These are phyloP conservation scores for Rafetus swinhoei DNA, from an alignment of 2,113 vertebrate genomes.

Conservation along the genomic window DNA sequence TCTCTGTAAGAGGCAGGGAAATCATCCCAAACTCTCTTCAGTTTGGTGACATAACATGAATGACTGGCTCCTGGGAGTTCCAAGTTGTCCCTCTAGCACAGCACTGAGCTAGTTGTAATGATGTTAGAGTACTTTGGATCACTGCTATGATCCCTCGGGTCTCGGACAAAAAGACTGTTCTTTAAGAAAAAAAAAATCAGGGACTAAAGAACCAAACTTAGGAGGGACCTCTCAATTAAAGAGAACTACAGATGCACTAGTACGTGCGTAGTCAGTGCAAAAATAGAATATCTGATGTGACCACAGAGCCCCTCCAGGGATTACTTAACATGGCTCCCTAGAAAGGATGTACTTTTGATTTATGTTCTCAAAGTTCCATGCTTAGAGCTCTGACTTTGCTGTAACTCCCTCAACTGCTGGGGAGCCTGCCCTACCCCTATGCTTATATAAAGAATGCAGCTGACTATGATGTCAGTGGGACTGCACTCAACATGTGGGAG, in stretches of 20 bases:
- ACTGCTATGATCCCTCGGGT: not conserved
- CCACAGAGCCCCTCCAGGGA: constrained; percentile 3
- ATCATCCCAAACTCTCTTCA: not conserved
- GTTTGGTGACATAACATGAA: not conserved
- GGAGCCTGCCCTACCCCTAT: not conserved
- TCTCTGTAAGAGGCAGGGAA: not conserved
- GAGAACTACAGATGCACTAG: not conserved
- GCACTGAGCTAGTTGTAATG: not conserved
- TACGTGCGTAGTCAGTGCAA: not conserved
- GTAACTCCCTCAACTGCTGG: not conserved
- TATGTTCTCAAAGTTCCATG: not conserved
- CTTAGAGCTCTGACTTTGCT: not conserved
- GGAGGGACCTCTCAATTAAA: not conserved
- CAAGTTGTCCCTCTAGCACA: not conserved
- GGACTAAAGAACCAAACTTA: not conserved
- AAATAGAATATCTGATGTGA: constrained; percentile 14
- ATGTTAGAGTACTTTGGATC: not conserved
- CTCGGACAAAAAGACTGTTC: not conserved
- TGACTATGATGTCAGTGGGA: not conserved
- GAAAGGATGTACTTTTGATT: not conserved
- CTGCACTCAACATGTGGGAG: not conserved
- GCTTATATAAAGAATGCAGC: not conserved
- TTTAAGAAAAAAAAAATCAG: not conserved
- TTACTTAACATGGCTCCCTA: constrained; percentile 19
- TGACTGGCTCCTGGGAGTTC: not conserved